phyloP scores from a whole-genome alignment of 2,113 vertebrate species.

The Calypte anna region DNA sequence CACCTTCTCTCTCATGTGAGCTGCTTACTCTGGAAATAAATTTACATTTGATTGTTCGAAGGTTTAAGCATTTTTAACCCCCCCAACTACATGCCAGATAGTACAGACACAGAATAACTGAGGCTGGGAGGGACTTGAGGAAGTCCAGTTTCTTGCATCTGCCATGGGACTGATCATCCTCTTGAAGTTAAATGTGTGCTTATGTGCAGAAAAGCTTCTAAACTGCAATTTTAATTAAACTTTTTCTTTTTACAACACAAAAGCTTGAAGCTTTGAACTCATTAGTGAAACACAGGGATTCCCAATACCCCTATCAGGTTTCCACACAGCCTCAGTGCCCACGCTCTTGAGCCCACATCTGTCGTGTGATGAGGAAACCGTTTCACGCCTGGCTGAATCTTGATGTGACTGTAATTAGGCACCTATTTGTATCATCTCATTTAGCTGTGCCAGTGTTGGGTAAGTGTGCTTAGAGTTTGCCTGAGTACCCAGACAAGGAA shows the following conservation, averaged over 20 bases:
- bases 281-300: background rate
- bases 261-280: background rate
- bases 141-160: background rate
- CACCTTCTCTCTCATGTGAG: background rate
- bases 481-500: accelerated
- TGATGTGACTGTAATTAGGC: background rate
- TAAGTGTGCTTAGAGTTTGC: background rate
- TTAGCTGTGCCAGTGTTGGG: background rate
- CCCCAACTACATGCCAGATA: background rate
- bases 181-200: background rate
- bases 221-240: background rate
- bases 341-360: background rate
- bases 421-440: background rate
- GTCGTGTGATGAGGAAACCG: background rate
- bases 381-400: background rate
- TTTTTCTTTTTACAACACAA: background rate
- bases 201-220: background rate
- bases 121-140: background rate
- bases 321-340: background rate
- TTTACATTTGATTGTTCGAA: background rate
- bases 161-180: accelerated
- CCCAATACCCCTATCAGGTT: background rate
- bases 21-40: background rate
- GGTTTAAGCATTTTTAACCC: background rate
- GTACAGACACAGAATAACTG: background rate